Evolutionary conservation across 2,888 invertebrate genomes (phyloP), one percentile per base, ranked within the genome.

Genomic region (Calameuta pallipes): DNA sequence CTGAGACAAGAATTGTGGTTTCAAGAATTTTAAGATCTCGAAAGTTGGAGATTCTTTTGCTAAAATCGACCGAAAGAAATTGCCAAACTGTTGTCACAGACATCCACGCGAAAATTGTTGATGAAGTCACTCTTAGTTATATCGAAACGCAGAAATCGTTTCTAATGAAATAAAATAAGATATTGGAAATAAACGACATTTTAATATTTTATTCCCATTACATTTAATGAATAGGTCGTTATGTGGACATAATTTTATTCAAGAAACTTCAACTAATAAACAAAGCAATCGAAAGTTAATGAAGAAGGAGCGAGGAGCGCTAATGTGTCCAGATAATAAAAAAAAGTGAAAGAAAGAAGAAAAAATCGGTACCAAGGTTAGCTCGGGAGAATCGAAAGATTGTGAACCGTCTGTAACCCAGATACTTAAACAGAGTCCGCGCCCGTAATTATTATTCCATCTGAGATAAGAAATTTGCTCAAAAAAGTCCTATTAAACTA

Each of bases 281-380:
- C 41, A 41, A 41, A 41, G 41, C 41, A 15, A 41, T 15, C 6
- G 41, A 41, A 56, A 23, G 23, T 56, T 9, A 56, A 9, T 6
- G 56, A 56, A 56, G 56, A 56, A 56, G 56, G 15, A 56, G 23
- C 56, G 9, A 15, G 23, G 23, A 56, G 56, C 56, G 23, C 9
- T 23, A 56, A 56, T 56, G 41, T 23, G 6, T 23, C 41, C 23
- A 56, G 6, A 56, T 56, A 56, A 33, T 0, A 56, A 56, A 56
- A 41, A 56, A 41, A 41, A 41, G 41, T 56, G 41, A 56, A 56
- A 56, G 56, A 56, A 56, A 56, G 23, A 56, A 56, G 56, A 23
- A 56, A 56, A 56, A 56, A 56, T 23, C 31, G 71, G 71, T 71
- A 71, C 71, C 71, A 71, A 71, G 71, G 71, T 71, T 71, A 31